A percentile compares a stretch with the other conserved stretches of the same genome.
Conservation (phyloP, 2,113 vertebrate species). For the Erythrolamprus reginae region DNA sequence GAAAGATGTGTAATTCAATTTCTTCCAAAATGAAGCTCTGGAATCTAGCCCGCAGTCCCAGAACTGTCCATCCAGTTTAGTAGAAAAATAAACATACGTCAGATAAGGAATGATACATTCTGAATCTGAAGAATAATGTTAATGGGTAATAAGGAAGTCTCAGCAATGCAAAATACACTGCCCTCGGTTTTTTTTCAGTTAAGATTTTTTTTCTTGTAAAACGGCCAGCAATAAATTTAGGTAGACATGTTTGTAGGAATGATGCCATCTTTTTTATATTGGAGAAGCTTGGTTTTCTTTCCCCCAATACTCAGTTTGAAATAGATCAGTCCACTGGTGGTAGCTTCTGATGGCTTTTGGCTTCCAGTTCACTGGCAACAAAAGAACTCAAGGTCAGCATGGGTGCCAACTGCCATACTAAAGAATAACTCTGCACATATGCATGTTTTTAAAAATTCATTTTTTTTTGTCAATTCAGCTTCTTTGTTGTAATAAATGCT, state of each 20-base stretch:
- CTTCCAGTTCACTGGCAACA: slow-evolving; percentile 6
- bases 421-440: not conserved
- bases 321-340: slow-evolving; percentile 2
- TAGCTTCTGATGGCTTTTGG: slow-evolving; percentile 9
- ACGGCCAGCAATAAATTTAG: not conserved
- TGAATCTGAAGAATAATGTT: slow-evolving; percentile 6
- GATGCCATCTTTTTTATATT: not conserved
- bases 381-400: not conserved
- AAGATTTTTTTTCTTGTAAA: not conserved
- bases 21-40: not conserved
- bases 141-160: not conserved
- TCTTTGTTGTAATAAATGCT: slow-evolving; percentile 16
- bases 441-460: not conserved
- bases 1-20: not conserved
- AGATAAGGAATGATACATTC: not conserved
- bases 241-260: not conserved
- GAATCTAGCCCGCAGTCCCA: not conserved
- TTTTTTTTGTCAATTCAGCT: slow-evolving; percentile 1
- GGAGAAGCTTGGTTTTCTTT: not conserved
- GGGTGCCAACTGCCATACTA: not conserved
- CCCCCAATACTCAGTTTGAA: not conserved
- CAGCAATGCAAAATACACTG: not conserved
- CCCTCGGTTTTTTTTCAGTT: not conserved
- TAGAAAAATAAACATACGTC: not conserved
- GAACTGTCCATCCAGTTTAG: not conserved